Evolutionary conservation across 2,888 invertebrate species (phyloP), one percentile per base, ranked within the genome.

Genomic region (Cataglyphis rosenhaueri): DNA sequence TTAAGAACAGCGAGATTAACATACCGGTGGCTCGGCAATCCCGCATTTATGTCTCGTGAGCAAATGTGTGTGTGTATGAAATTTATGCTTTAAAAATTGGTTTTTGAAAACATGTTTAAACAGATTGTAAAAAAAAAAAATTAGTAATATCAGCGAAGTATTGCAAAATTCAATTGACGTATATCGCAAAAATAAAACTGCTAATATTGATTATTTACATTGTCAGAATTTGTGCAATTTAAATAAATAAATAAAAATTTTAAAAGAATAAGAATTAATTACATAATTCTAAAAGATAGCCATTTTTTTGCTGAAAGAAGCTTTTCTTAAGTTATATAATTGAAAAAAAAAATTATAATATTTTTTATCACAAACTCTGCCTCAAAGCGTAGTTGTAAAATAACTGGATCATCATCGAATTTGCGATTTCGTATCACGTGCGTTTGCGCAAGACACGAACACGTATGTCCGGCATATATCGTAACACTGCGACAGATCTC

Each of bases 1-100:
- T 88, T 88, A 84, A 86, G 79, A 66, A 78, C 59, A 79, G 75
- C 82, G 81, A 84, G 84, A 86, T 88, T 87, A 85, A 88, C 76
- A 52, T 81, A 79, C 76, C 44, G 18, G 44, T 52, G 59, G 57
- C 8, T 38, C 38, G 71, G 55, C 52, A 73, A 57, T 87, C 81
- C 61, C 55, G 32, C 81, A 59, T 82, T 73, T 74, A 81, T 81
- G 62, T 48, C 48, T 75, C 52, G 10, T n/a, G n/a, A 73, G 29
- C 9, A 29, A 32, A 29, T 64, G n/a, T 18, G 12, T 44, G 66
- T 52, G 3, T 18, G 64, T 4, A 35, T 48, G 12, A 73, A 59
- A 25, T 6, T 41, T 57, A 25, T 35, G 41, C 18, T 78, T 41
- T 8, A 25, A 59, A 29, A 32, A 29, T 2, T 57, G 12, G 18